Evolutionary conservation across 2,113 vertebrate genomes (phyloP), one percentile per base, ranked within the genome.

Genomic region (Eretmochelys imbricata): DNA sequence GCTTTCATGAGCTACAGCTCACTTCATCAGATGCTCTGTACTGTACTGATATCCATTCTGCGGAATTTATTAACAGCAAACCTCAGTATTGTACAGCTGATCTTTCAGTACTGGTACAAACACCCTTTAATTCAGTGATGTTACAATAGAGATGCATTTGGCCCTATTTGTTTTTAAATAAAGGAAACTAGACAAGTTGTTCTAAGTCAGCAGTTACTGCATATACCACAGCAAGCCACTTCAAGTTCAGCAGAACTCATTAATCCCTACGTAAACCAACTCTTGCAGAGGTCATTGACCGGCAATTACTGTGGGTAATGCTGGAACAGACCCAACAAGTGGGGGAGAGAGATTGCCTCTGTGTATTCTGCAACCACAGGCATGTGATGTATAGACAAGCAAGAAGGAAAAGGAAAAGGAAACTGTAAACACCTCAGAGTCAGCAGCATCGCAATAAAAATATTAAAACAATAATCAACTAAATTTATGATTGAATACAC

Each of bases 281-380:
- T 90, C 91, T 3, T 13, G 59, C 83, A 72, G 49, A 97, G 95
- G 94, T 95, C 97, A 96, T 1, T 97, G 97, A 91, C 97, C 90
- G 1, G 84, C 80, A 97, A 50, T 98, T 24, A 97, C 97, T 95
- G 59, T 5, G 1, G 72, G 87, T 2, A 86, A 89, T 86, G 85
- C 96, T 78, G 93, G 91, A 89, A 90, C 14, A 27, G 95, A 85
- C 42, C 81, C 46, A 87, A 94, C 46, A 76, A 88, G 55, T 1
- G 85, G 29, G 24, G 1, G 1, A n/a, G 90, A 20, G 3, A 89
- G 83, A 62, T 65, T 57, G 54, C 0, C 0, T 87, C 9, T 42
- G 57, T 50, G 81, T 2, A 13, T 85, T 89, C 91, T 5, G 10
- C 62, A 31, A 59, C 83, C 81, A 2, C 87, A 17, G 82, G 79